phyloP scores from a whole-genome alignment of 2,797 vertebrate genomes.

The Artibeus lituratus region DNA sequence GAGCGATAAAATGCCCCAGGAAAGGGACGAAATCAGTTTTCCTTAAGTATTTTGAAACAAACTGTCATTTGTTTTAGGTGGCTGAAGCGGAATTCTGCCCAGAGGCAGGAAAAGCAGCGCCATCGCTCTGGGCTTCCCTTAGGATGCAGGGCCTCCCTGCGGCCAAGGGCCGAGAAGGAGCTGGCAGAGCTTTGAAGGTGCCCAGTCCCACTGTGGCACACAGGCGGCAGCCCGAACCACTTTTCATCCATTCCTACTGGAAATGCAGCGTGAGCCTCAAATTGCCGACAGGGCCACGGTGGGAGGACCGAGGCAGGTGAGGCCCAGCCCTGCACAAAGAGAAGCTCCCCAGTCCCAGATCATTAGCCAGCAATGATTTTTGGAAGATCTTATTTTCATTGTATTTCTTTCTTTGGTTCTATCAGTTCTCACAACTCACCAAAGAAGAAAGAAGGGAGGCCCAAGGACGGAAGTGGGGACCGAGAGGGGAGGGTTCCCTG shows the following conservation, averaged over 20 bases:
- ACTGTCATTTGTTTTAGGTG: background rate
- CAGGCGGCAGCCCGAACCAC: background rate
- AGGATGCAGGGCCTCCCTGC: background rate
- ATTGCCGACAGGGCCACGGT: background rate
- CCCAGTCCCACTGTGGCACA: background rate
- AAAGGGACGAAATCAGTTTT: background rate
- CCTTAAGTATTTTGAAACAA: constrained; percentile 37
- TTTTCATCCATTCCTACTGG: background rate
- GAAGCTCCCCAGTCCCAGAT: background rate
- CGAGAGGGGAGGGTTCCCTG: background rate
- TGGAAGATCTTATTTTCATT: constrained; percentile 31
- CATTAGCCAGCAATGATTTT: constrained; percentile 50
- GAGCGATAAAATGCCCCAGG: background rate
- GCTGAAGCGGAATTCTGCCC: background rate
- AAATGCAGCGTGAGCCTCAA: background rate
- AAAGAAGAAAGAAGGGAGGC: background rate
- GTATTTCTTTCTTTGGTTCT: constrained; percentile 51
- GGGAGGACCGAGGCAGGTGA: too few relatives aligned
- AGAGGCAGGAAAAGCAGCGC: background rate
- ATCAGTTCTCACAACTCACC: background rate
- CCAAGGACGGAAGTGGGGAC: background rate
- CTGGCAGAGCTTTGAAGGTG: background rate
- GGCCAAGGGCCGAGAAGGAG: background rate
- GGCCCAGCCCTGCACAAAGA: background rate
- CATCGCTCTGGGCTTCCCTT: background rate